Base-by-base conservation (phyloP, 2,888 invertebrate species). In the Apodemia mormo region DNA sequence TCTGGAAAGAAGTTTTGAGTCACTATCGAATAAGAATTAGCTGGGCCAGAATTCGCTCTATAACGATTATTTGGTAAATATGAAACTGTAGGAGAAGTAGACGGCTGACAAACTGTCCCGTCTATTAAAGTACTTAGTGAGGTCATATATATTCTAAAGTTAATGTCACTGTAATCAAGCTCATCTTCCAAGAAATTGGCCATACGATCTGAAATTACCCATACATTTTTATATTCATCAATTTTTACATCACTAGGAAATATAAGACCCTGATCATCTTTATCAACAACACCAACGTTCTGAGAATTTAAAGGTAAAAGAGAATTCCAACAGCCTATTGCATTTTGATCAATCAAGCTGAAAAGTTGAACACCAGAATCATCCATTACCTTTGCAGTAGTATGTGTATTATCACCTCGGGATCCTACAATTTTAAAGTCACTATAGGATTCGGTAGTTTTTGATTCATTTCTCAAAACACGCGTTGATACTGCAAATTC, bases 131-230 rank as follows among this genome's bases (percentile, higher is more conserved):
- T 89, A 40, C 94, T 93, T n/a, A 97, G 86, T 0, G 96, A 95
- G 0, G 96, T 96, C 2, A 95, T 95, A 78, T 95, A 95, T 74
- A 97, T 95, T 79, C 97, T 94, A 88, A 97, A 97, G 82, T 97
- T 97, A 10, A 96, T 94, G 76, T 97, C 97, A 65, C 94, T 95
- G 80, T 95, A 97, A 82, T 97, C 95, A 52, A 97, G 85, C 61
- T 94, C 94, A 6, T 95, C 88, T 76, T 95, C 94, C 49, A 97
- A 87, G 79, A 97, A 97, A 12, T 96, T 95, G 0, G 97, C 96
- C 97, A 97, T 97, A 58, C 96, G 94, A 83, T 97, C 97, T 0
- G 97, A 97, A 2, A 97, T 94, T 0, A 97, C 96, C 97, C 97
- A 97, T 3, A 96, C 93, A 75, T 96, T 96, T 73, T 94, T 92